Evolutionary conservation across 2,113 vertebrate species (phyloP), one percentile per base, ranked within the genome.

Genomic region (Empidonax traillii): DNA sequence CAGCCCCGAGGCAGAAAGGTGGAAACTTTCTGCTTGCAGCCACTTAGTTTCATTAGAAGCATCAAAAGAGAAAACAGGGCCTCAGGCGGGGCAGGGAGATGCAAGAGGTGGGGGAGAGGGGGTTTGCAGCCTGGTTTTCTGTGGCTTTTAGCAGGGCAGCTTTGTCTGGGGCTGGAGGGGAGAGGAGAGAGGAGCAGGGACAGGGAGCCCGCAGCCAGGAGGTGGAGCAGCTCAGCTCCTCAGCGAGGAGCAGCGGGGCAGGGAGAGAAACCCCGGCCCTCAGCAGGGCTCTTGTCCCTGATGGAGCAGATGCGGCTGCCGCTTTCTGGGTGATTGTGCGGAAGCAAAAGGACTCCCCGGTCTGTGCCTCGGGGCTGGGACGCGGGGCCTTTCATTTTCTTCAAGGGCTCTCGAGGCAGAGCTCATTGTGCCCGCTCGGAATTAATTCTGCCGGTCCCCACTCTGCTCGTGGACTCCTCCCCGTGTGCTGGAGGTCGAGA

Each of bases 1-100:
- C 96, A 97, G 88, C 93, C 85, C 85, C 12, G 41, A 93, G 79
- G 79, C 85, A 21, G 83, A 37, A 37, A 69, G 92, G 87, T 79
- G 97, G 91, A 87, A 96, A 97, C 93, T 95, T 97, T 96, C 69
- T 68, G 75, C 61, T 75, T 51, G 83, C 87, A 97, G 93, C 88
- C 97, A 92, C 76, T 97, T 97, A 92, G 91, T 58, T 87, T 96
- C 93, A 97, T 97, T 96, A 97, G 95, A 62, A 71, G 69, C 87
- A 89, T 75, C 58, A 23, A 28, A 55, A 62, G 61, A 76, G 91
- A 97, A 86, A 95, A 92, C 37, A 73, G 56, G 85, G 87, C 44
- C 91, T 84, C 89, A 76, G 73, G 79, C 85, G 83, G 73, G 88
- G 79, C 79, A 35, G 79, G 5, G 68, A 56, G 67, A 55, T 2